Percentiles rank a stretch among this genome's conserved stretches.
phyloP scores from a whole-genome alignment of 1,140 invertebrate species.

The Drosophila dunni region DNA sequence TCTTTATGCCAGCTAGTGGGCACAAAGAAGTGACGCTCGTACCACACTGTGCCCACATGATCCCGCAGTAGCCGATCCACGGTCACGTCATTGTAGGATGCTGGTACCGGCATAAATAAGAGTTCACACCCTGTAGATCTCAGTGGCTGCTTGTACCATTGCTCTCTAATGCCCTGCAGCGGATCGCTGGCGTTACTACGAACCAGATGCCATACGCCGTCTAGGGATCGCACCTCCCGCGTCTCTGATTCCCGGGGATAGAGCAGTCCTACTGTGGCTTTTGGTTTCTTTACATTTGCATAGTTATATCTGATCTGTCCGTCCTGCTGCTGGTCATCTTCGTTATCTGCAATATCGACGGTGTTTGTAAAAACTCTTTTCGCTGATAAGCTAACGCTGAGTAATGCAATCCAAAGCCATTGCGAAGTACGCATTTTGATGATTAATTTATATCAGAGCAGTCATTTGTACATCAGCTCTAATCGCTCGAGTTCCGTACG shows the following conservation, averaged over 20 bases:
- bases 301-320: conserved; percentile 40
- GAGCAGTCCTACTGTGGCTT: conserved; percentile 87
- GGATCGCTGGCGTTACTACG: conserved; percentile 87
- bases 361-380: background rate
- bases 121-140: conserved; percentile 28
- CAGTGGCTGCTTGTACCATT: conserved; percentile 88
- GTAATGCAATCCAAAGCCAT: background rate
- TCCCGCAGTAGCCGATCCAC: conserved; percentile 92
- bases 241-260: conserved; percentile 93
- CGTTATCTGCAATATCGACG: background rate
- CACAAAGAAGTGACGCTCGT: conserved; percentile 92
- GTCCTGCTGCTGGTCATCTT: background rate
- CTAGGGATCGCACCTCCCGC: conserved; percentile 90
- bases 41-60: conserved; percentile 98
- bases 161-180: conserved; percentile 89
- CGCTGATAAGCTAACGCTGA: background rate
- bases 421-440: background rate
- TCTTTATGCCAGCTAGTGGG: conserved; percentile 89
- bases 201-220: conserved; percentile 95
- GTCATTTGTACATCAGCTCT: background rate
- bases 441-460: background rate
- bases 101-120: conserved; percentile 96
- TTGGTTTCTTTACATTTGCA: conserved; percentile 19
- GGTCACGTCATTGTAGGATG: conserved; percentile 98
- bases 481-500: background rate